Base-by-base conservation (phyloP, 2,888 invertebrate genomes). In the Cephus nigrinus region DNA sequence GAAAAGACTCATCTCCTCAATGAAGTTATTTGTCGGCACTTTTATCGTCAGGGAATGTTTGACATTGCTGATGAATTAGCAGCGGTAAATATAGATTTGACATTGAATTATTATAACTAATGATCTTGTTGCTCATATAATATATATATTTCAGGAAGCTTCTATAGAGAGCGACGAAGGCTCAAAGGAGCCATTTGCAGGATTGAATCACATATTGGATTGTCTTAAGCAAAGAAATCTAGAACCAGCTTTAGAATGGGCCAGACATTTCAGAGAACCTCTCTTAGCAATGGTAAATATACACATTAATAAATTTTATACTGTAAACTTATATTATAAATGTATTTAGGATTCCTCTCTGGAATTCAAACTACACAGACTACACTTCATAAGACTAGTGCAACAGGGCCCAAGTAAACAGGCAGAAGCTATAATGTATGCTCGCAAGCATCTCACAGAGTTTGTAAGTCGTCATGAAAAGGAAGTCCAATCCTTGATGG, bases 1-100 rank as follows among this genome's bases (percentile, higher is more conserved):
- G 94, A 95, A 74, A 95, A 95, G 87, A 92, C 94, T 75, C 93
- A 94, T 87, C 91, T 96, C 31, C 92, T 97, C n/a, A 97, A 97
- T 91, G 95, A 96, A 92, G 97, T 98, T 32, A 97, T 99, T 81
- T 97, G 97, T 85, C 98, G 99, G 90, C 99, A 99, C 93, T 97
- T 98, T 90, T 97, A 97, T 88, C 94, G 98, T 83, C 98, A 98
- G 92, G 99, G 99, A 72, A 95, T 98, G 94, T 94, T 98, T 84
- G 97, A 98, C 77, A 97, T 98, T 68, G 98, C 98, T 3, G 97
- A 98, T 88, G 94, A 96, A 84, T 91, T 97, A 73, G 94, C 95
- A 78, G 91, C 93, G 89, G 95, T 95, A 88, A 84, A 40, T 23
- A 68, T 79, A 71, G 12, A 71, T 71, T 71, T 30, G 40, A 72